These are phyloP conservation scores for Notodonta ziczac DNA, from an alignment of 2,888 invertebrate genomes.

Conservation along the genomic window DNA sequence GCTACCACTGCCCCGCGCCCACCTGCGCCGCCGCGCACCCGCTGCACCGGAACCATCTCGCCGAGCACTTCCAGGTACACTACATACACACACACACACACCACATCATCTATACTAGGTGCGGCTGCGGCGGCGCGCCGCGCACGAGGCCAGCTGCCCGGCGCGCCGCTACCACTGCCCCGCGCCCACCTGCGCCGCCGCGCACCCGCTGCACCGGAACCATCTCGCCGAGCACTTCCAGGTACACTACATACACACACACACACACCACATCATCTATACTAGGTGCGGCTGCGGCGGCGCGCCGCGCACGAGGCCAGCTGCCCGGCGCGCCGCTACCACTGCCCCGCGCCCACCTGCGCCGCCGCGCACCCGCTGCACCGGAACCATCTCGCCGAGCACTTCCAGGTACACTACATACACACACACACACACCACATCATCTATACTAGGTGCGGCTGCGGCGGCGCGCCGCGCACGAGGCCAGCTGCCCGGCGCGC, in stretches of 20 bases:
- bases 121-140: too few relatives aligned
- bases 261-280: too few relatives aligned
- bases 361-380: constrained; percentile 12
- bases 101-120: too few relatives aligned
- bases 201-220: constrained; percentile 16
- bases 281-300: too few relatives aligned
- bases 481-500: constrained; percentile 23
- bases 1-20: background rate
- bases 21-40: background rate
- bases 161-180: background rate
- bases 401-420: constrained; percentile 10
- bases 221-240: constrained; percentile 12
- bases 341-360: background rate
- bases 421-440: too few relatives aligned
- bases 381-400: constrained; percentile 11
- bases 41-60: constrained; percentile 10
- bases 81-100: too few relatives aligned
- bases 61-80: constrained; percentile 34
- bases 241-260: background rate
- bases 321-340: background rate
- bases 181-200: background rate
- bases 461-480: too few relatives aligned
- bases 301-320: too few relatives aligned
- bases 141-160: too few relatives aligned
- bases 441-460: too few relatives aligned